A percentile compares a stretch with the other conserved stretches of the same genome.
phyloP scores from a whole-genome alignment of 2,113 vertebrate species.

The Microcebus lehilahytsara region DNA sequence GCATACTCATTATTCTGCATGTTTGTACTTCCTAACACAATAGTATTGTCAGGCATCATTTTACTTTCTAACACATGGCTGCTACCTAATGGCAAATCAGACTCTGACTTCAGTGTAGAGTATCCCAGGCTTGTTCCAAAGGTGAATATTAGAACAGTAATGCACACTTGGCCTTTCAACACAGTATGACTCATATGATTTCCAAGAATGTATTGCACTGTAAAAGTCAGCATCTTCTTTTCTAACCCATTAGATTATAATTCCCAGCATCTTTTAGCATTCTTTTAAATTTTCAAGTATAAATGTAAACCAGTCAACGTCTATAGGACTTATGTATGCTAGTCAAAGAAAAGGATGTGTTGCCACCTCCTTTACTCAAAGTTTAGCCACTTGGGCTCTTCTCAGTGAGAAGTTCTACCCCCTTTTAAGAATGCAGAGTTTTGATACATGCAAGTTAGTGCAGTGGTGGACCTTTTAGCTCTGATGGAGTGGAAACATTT shows the following conservation, averaged over 20 bases:
- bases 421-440: not conserved
- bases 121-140: not conserved
- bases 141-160: not conserved
- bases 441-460: not conserved
- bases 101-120: not conserved
- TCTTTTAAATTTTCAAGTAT: constrained; percentile 16
- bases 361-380: not conserved
- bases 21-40: not conserved
- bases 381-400: not conserved
- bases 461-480: not conserved
- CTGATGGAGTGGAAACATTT: not conserved
- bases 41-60: not conserved
- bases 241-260: not conserved
- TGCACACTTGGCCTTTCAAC: not conserved
- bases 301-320: not conserved
- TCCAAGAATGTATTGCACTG: not conserved
- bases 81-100: not conserved
- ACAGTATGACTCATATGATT: not conserved
- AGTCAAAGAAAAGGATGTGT: not conserved
- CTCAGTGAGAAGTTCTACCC: not conserved
- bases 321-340: not conserved
- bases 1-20: not conserved
- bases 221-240: not conserved
- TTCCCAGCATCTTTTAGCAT: not conserved
- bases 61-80: not conserved